These are phyloP conservation scores for Tachuris rubrigastra DNA, from an alignment of 2,113 vertebrate species.

Conservation along the genomic window DNA sequence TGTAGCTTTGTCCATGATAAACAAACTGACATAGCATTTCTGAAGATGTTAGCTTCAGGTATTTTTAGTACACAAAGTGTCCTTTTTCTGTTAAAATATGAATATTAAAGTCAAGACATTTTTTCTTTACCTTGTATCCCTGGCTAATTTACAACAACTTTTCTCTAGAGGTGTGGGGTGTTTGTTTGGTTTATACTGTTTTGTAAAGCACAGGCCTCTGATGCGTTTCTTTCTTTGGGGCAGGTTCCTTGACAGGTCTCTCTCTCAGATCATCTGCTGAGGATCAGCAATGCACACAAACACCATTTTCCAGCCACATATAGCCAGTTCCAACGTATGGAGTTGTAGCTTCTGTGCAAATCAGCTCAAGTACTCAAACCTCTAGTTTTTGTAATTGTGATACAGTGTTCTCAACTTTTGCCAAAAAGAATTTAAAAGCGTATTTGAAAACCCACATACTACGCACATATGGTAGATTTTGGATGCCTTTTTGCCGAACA, in stretches of 20 bases:
- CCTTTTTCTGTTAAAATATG: neutral
- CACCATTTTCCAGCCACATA: neutral
- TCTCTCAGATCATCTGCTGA: neutral
- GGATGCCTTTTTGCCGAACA: neutral
- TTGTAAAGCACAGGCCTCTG: neutral
- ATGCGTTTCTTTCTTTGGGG: neutral
- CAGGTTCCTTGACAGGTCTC: neutral
- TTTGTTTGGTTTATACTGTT: neutral
- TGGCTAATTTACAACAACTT: neutral
- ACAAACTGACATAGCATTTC: neutral
- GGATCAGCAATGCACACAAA: neutral
- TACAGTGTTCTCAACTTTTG: neutral
- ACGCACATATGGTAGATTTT: neutral
- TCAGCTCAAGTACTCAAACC: neutral
- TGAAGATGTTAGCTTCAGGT: neutral
- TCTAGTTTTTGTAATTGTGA: neutral
- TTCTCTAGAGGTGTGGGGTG: neutral
- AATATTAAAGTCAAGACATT: neutral
- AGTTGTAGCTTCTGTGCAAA: neutral
- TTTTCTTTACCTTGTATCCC: neutral
- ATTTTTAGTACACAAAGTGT: neutral
- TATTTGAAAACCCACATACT: neutral
- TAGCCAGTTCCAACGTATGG: rapidly evolving
- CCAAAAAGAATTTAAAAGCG: neutral
- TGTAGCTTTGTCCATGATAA: neutral